phyloP scores from a whole-genome alignment of 2,888 invertebrate species.

The Spialia ferax region DNA sequence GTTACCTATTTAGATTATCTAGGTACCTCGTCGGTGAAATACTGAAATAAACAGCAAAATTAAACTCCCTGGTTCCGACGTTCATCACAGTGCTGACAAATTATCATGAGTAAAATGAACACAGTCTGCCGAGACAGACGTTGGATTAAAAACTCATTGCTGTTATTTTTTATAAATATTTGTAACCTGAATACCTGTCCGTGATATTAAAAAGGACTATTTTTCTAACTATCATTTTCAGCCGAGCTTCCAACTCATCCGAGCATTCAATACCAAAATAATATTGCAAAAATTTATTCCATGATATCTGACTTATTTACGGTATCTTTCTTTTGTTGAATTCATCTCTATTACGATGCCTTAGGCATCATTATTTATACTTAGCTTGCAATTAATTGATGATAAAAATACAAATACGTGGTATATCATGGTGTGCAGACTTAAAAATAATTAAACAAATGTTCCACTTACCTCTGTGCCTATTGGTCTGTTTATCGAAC shows the following conservation, averaged over 20 bases:
- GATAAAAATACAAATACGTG: too few relatives aligned
- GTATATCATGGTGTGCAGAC: not conserved
- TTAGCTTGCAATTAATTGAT: too few relatives aligned
- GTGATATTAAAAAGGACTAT: conserved; percentile 37
- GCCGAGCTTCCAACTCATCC: conserved; percentile 13
- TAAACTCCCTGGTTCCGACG: conserved; percentile 27
- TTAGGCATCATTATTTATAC: not conserved
- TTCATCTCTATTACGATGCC: too few relatives aligned
- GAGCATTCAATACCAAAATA: conserved; percentile 8
- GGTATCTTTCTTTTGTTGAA: not conserved
- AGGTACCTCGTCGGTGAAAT: conserved; percentile 15
- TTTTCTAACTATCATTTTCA: conserved; percentile 27
- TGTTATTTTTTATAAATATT: conserved; percentile 36
- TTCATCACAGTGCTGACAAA: conserved; percentile 39
- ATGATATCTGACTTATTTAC: not conserved
- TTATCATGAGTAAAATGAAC: conserved; percentile 41
- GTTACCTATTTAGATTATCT: too few relatives aligned
- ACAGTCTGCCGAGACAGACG: conserved; percentile 34
- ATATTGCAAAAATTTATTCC: not conserved
- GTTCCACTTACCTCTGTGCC: conserved; percentile 97
- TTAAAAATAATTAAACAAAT: not conserved
- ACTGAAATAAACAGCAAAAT: conserved; percentile 36
- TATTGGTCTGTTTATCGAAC: conserved; percentile 99
- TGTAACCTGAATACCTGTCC: conserved; percentile 29
- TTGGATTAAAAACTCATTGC: conserved; percentile 37